Conservation (phyloP, 1,140 invertebrate genomes). For the Drosophila insularis region DNA sequence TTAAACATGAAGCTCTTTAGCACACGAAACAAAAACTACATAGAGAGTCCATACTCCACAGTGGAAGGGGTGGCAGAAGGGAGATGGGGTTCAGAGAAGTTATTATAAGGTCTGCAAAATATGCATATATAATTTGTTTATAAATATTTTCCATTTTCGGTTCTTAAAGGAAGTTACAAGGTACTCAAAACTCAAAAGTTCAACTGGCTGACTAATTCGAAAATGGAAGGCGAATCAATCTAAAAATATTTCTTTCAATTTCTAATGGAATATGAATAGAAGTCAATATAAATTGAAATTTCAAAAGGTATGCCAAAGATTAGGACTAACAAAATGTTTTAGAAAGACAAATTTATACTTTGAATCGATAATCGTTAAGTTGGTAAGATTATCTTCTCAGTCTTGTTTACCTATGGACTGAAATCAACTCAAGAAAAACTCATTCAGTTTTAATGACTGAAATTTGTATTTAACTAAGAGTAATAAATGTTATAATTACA, state of each 20-base stretch:
- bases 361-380: too few species aligned
- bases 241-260: neutral
- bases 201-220: neutral
- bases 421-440: too few species aligned
- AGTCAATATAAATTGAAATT: neutral
- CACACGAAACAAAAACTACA: slow-evolving; percentile 53
- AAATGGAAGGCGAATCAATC: neutral
- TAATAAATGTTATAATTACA: too few species aligned
- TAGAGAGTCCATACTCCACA: neutral
- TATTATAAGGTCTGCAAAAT: slow-evolving; percentile 37
- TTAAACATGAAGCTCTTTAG: slow-evolving; percentile 81
- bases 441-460: too few species aligned
- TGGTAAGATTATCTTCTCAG: too few species aligned
- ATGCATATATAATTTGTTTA: slow-evolving; percentile 76
- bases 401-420: too few species aligned
- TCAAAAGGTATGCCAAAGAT: too few species aligned
- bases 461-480: too few species aligned
- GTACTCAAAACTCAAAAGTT: neutral
- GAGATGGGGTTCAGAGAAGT: slow-evolving; percentile 34
- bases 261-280: neutral
- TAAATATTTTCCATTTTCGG: slow-evolving; percentile 47
- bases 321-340: too few species aligned
- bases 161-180: neutral
- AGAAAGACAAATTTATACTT: too few species aligned
- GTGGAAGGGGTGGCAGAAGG: slow-evolving; percentile 4